Evolutionary conservation across 2,888 invertebrate genomes (phyloP).

Genomic region (Oscheius onirici): DNA sequence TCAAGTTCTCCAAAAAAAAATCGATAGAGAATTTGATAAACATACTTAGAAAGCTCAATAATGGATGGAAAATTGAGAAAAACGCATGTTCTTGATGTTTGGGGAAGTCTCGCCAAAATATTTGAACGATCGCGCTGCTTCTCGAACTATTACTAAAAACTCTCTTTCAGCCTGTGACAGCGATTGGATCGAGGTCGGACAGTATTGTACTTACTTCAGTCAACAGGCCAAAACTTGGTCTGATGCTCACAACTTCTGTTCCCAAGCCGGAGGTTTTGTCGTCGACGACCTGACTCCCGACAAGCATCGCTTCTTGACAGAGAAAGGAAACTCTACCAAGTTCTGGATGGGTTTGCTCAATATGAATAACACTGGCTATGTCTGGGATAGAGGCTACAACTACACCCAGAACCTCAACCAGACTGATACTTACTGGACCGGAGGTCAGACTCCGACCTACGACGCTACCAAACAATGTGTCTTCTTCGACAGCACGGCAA

Average conservation of each 20-base stretch:
- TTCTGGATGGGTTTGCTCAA: conserved; percentile 51
- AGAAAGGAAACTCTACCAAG: conserved; percentile 26
- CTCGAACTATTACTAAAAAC: too few species aligned
- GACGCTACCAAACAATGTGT: conserved; percentile 46
- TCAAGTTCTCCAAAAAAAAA: too few species aligned
- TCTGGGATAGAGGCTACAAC: conserved; percentile 46
- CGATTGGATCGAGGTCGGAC: conserved; percentile 49
- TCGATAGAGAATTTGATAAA: too few species aligned
- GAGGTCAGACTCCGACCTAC: conserved; percentile 28
- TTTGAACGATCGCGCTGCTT: too few species aligned
- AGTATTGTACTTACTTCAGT: conserved; percentile 44
- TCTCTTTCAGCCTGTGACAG: conserved; percentile 44
- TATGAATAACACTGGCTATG: conserved; percentile 27
- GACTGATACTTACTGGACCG: conserved; percentile 40
- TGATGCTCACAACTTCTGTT: conserved; percentile 50
- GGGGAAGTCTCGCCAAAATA: too few species aligned
- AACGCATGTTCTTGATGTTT: too few species aligned
- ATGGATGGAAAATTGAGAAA: too few species aligned
- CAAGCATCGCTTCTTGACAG: conserved; percentile 42
- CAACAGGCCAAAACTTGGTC: conserved; percentile 21
- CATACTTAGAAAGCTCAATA: too few species aligned
- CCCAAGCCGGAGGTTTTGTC: conserved; percentile 50
- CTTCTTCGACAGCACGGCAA: conserved; percentile 36
- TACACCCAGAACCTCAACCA: conserved; percentile 27
- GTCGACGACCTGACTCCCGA: conserved; percentile 52